phyloP scores from a whole-genome alignment of 2,113 vertebrate species.

The Ptilorrhoa leucosticta region DNA sequence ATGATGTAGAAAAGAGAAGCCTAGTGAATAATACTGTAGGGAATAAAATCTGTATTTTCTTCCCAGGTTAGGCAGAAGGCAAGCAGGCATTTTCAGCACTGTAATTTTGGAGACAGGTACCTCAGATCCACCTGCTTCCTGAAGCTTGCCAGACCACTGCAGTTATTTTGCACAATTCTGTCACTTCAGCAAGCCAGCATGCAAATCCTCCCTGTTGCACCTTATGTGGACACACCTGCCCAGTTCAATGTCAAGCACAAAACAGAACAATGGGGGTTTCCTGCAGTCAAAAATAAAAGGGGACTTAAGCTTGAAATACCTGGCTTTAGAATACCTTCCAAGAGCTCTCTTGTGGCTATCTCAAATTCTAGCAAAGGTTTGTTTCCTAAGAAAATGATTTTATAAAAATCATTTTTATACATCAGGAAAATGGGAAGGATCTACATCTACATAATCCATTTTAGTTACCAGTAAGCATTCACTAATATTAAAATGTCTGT shows the following conservation, averaged over 20 bases:
- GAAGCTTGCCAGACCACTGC: conserved; percentile 52
- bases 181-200: conserved; percentile 56
- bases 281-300: conserved; percentile 7
- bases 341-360: not conserved
- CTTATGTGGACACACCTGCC: conserved; percentile 58
- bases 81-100: not conserved
- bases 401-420: not conserved
- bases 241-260: not conserved
- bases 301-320: not conserved
- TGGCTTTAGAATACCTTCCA: not conserved
- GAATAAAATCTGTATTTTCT: not conserved
- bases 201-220: conserved; percentile 42
- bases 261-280: not conserved
- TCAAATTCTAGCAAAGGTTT: not conserved
- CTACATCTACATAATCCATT: not conserved
- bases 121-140: conserved; percentile 50
- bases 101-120: conserved; percentile 8
- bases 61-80: not conserved
- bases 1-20: not conserved
- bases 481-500: not conserved
- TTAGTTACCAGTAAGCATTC: not conserved
- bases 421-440: not conserved
- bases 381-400: not conserved
- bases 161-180: conserved; percentile 59
- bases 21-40: not conserved